Evolutionary conservation across 2,888 invertebrate species (phyloP), one percentile per base, ranked within the genome.

Genomic region (Adelognathus sp.): DNA sequence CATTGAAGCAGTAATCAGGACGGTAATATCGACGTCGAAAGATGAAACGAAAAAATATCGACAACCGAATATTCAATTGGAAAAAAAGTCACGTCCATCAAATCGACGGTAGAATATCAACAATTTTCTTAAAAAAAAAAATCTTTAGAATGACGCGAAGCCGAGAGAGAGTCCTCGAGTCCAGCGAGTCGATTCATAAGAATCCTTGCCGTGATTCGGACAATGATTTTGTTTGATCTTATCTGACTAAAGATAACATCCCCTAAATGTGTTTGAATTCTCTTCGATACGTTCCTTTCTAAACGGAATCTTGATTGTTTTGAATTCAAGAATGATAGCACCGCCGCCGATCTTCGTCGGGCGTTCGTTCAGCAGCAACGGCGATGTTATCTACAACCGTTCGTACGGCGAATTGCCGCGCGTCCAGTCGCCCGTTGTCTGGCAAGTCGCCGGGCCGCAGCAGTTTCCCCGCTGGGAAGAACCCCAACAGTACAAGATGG

Each of bases 121-220:
- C n/a, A 41, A 1, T 46, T 56, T 29, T 50, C 29, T 46, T 0
- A 58, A 63, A 52, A 44, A 11, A 21, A 64, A 72, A 60, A 60
- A 67, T 79, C 72, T 77, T 76, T 75, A 54, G 66, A 61, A 85
- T 90, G 89, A 90, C 87, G 88, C 85, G 18, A 83, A 74, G 82
- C 83, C 88, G 90, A 89, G 88, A 86, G 52, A 63, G 90, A 90
- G 86, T 86, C 84, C 80, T 90, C 7, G 89, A 90, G 87, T 90
- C 89, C n/a, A n/a, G 78, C 85, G 80, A 84, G 89, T 90, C 50
- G 89, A 90, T 84, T 83, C 54, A 74, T 44, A 82, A 80, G 83
- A 69, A 11, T 88, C 88, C 89, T 84, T 81, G 85, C 76, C n/a
- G n/a, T 66, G 87, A 90, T 87, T 89, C 84, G 86, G 81, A 87